Base-by-base conservation (phyloP, 2,113 vertebrate species). In the Saiga tatarica region DNA sequence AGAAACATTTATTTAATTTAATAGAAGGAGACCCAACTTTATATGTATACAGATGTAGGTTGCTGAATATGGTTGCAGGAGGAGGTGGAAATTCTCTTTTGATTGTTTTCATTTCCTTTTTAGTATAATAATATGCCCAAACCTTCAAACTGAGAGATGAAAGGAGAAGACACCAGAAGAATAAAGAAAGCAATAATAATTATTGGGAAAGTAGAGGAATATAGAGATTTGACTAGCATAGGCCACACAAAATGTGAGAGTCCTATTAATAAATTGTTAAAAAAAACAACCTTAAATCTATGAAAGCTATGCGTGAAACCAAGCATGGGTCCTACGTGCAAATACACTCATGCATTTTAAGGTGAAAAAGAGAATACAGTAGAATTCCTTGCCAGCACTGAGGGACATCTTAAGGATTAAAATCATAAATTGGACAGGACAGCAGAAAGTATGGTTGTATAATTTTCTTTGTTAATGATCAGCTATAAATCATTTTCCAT, bases 381-480 rank as follows among this genome's bases (percentile, higher is more conserved):
- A 50, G 19, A 91, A 62, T 30, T 92, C 1, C 25, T 81, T 59
- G 12, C 7, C 5, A n/a, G 57, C 3, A 23, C 16, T 17, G 9
- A 64, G 26, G 25, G 39, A 19, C 17, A 19, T 33, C 50, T 64
- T 91, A 28, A 52, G 36, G 26, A 53, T 95, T 47, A 94, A 52
- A 39, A 47, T 36, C 17, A 30, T 33, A 82, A 71, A 53, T 74
- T 79, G 45, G 47, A 97, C 71, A 52, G 50, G 67, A 95, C 33
- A 91, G 17, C 2, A 36, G n/a, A 47, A 87, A 53, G 7, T 50
- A 45, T 84, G 17, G 25, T 59, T 91, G 7, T 79, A 3, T 57
- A 74, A 83, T 91, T 94, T 94, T 95, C 47, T 87, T 53, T 93
- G 64, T 71, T 94, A 89, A 83, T 78, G 15, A 78, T 90, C 26